Evolutionary conservation across 2,113 vertebrate species (phyloP), one percentile per base, ranked within the genome.

Genomic region (Tonatia bakeri): DNA sequence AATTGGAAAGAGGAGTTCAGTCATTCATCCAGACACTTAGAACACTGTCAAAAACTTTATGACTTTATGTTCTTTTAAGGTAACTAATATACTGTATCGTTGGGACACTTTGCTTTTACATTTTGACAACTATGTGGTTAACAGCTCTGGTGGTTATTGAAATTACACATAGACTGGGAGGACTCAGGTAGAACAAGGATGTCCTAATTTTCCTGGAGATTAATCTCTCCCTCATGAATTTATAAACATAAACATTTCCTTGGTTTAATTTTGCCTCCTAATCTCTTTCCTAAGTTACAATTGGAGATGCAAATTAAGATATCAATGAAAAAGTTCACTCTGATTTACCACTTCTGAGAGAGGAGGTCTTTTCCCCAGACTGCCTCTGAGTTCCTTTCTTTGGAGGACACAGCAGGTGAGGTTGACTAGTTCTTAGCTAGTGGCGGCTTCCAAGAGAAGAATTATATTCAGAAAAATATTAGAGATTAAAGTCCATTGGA

Each of bases 271-370:
- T 94, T 95, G 22, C 7, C 89, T 36, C 13, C 43, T 24, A 85
- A 47, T 67, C 12, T 87, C 76, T 81, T 90, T 69, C 45, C 52
- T 54, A 90, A 82, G 8, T n/a, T 96, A 72, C 45, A 72, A 91
- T 88, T 88, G 85, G n/a, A 87, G 38, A 82, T 93, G n/a, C 81
- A 87, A 94, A 95, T 96, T 72, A 94, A 94, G 52, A 82, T 93
- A 81, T 79, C 91, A 93, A 4, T 96, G 33, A 59, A 72, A 52
- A 90, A 64, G 3, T 1, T 3, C 0, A 22, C 65, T 92, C 43
- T 65, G 43, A 87, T 95, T 82, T 83, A 17, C 93, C 26, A 95
- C 76, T 95, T 87, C 36, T 95, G 40, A 31, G 20, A 88, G 19
- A 73, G 24, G 59, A 64, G 8, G 2, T 94, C 2, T 81, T 94